A percentile compares a stretch with the other conserved stretches of the same genome.
These are phyloP conservation scores for Gallinago solitaria DNA, from an alignment of 2,797 vertebrate species.

Conservation along the genomic window DNA sequence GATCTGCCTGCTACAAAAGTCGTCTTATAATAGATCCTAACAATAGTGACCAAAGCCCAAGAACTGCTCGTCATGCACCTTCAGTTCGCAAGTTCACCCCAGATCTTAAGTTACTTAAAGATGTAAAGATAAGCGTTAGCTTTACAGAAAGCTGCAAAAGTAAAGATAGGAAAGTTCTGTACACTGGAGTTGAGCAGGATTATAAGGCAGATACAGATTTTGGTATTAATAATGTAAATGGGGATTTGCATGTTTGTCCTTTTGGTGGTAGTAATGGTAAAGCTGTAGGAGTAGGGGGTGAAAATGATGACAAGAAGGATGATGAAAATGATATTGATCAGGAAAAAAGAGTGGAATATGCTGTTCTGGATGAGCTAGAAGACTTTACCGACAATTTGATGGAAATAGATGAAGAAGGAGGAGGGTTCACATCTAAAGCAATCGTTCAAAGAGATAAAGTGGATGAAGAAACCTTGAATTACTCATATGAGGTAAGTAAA, in stretches of 20 bases:
- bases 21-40: slow-evolving; percentile 84
- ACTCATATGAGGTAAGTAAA: slow-evolving; percentile 92
- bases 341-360: slow-evolving; percentile 98
- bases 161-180: slow-evolving; percentile 96
- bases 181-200: slow-evolving; percentile 89
- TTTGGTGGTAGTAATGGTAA: slow-evolving; percentile 80
- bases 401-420: slow-evolving; percentile 89
- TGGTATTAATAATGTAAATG: slow-evolving; percentile 84
- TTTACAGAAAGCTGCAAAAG: slow-evolving; percentile 93
- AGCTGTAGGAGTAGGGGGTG: slow-evolving; percentile 75
- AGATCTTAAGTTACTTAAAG: slow-evolving; percentile 95
- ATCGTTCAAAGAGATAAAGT: slow-evolving; percentile 92
- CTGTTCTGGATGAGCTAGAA: slow-evolving; percentile 97
- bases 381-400: slow-evolving; percentile 96
- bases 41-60: slow-evolving; percentile 85
- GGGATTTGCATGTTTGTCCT: slow-evolving; percentile 88
- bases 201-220: slow-evolving; percentile 75
- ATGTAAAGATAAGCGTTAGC: slow-evolving; percentile 97
- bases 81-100: slow-evolving; percentile 92
- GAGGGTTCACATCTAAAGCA: slow-evolving; percentile 91
- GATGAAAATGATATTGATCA: slow-evolving; percentile 88
- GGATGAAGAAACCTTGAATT: slow-evolving; percentile 89
- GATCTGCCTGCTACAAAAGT: slow-evolving; percentile 88
- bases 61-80: slow-evolving; percentile 96
- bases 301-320: slow-evolving; percentile 79